Evolutionary conservation across 92 coral and sea anemone species (phyloP), one percentile per base, ranked within the genome.

Genomic region (Diadumene lineata): DNA sequence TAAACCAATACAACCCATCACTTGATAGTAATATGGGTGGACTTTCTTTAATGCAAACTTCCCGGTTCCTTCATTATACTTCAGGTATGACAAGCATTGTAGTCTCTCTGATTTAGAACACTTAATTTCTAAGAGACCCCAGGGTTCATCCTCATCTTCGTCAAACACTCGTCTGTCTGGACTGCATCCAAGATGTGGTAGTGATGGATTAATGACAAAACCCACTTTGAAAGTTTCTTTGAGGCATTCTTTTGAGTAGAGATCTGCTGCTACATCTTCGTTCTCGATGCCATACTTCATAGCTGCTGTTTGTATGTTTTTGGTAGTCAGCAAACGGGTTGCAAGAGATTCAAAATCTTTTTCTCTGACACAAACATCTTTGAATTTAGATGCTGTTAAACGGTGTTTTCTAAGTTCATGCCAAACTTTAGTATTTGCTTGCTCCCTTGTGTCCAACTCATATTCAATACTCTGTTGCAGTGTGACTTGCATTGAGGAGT

Each of bases 101-200:
- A 85, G 56, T 28, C 43, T 9, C 25, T 85, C 75, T 74, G 85
- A 63, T 34, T 27, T 7, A 0, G 85, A 53, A 69, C 81, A 85
- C 80, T 85, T 85, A 67, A 85, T 85, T 67, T 84, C 89, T 0
- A 79, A 50, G 13, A 79, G 55, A 46, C 85, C 89, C 89, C 81
- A 73, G 58, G 77, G 61, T n/a, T 29, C 22, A 8, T 73, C 29
- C 62, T 79, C 85, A 11, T 72, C 34, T 8, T 60, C 55, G 50
- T 84, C 80, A 72, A 53, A 78, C 22, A 79, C 85, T 43, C 85
- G 43, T 60, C 89, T 64, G 73, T 84, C 89, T 60, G 88, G 88
- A 24, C 84, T 78, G 56, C 83, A 77, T 27, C 79, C 88, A 50
- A 83, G 88, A 79, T 83, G 88, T 33, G 88, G 75, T 16, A 77